phyloP scores from a whole-genome alignment of 2,113 vertebrate genomes.

The Hypanus sabinus region DNA sequence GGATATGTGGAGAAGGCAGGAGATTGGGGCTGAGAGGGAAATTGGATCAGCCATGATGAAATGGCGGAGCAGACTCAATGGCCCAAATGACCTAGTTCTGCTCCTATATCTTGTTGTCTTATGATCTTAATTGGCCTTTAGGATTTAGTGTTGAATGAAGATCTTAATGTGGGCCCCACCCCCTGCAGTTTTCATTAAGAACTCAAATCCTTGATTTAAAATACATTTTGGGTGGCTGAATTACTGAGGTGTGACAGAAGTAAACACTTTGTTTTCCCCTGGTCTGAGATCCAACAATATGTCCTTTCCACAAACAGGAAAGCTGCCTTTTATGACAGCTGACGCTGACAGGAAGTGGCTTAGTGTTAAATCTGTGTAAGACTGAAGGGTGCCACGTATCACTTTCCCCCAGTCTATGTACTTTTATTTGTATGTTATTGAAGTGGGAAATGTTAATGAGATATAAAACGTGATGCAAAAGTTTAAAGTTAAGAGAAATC shows the following conservation, averaged over 20 bases:
- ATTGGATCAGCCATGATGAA: too few species aligned
- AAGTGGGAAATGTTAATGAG: neutral
- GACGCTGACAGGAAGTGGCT: neutral
- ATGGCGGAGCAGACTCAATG: too few species aligned
- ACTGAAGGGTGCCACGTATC: neutral
- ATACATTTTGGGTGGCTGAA: neutral
- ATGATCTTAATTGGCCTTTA: neutral
- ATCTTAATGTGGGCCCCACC: neutral
- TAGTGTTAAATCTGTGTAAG: neutral
- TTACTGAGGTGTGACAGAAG: neutral
- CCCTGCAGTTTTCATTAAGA: neutral
- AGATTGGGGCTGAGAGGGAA: too few species aligned
- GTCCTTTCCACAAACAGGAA: neutral
- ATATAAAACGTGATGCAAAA: too few species aligned
- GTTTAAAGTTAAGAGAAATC: neutral
- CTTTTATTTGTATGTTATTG: neutral
- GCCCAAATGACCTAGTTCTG: too few species aligned
- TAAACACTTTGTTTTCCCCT: neutral
- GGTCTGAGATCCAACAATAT: neutral
- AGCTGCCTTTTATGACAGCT: neutral
- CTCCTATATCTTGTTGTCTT: too few species aligned
- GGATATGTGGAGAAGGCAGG: too few species aligned
- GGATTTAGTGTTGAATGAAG: neutral
- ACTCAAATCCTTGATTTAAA: neutral
- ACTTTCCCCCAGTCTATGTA: neutral